A percentile compares a stretch with the other conserved stretches of the same genome.
phyloP scores from a whole-genome alignment of 92 coral and sea anemone species.

The Zoanthus sociatus region DNA sequence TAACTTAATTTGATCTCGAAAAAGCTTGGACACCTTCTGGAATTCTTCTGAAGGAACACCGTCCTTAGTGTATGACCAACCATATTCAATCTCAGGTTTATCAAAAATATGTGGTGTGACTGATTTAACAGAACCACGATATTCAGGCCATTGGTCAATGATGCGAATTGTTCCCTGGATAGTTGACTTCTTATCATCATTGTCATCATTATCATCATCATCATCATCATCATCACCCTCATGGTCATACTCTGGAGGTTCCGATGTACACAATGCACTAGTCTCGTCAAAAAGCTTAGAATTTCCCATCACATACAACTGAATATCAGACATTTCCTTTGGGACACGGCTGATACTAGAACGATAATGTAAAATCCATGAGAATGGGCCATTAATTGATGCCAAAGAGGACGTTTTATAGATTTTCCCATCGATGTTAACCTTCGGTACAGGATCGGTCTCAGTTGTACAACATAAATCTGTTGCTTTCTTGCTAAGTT shows the following conservation, averaged over 20 bases:
- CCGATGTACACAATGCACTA: slow-evolving; percentile 40
- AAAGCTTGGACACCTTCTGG: slow-evolving; percentile 38
- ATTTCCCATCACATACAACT: slow-evolving; percentile 65
- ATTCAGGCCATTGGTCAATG: slow-evolving; percentile 65
- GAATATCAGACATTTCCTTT: slow-evolving; percentile 57
- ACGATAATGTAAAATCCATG: slow-evolving; percentile 59
- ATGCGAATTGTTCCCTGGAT: slow-evolving; percentile 58
- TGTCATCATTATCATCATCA: too few species aligned
- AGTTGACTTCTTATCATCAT: slow-evolving; percentile 1
- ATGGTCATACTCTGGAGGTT: too few species aligned
- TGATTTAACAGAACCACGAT: slow-evolving; percentile 54
- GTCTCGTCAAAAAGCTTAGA: slow-evolving; percentile 62
- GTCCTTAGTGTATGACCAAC: slow-evolving; percentile 58
- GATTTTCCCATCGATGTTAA: too few species aligned
- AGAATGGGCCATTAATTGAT: slow-evolving; percentile 59
- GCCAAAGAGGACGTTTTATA: too few species aligned
- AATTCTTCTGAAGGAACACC: slow-evolving; percentile 40
- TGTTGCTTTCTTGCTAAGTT: slow-evolving; percentile 40
- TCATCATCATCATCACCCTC: too few species aligned
- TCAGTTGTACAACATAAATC: slow-evolving; percentile 15
- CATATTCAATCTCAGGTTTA: slow-evolving; percentile 61
- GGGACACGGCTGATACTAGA: slow-evolving; percentile 49
- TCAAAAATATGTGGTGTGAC: slow-evolving; percentile 46
- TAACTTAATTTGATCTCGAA: slow-evolving; percentile 58
- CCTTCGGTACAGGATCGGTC: too few species aligned